Evolutionary conservation across 2,113 vertebrate species (phyloP).

Genomic region (Salvelinus sp.): DNA sequence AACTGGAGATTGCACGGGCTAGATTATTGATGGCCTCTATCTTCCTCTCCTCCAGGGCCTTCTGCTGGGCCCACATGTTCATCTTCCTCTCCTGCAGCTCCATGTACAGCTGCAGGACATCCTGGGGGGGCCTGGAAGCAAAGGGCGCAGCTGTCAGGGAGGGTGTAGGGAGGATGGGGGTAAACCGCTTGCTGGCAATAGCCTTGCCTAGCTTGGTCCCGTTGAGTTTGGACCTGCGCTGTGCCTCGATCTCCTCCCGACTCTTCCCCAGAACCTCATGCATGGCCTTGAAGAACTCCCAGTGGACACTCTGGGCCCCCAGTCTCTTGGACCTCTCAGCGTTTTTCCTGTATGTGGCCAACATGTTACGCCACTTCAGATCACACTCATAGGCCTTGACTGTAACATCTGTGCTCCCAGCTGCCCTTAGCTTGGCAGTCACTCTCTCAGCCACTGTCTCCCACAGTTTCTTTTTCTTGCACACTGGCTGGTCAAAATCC

Average conservation of each 20-base stretch:
- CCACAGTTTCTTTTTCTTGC: constrained; percentile 80
- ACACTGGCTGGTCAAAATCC: constrained; percentile 74
- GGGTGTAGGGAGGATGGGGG: constrained; percentile 72
- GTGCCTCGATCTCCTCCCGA: constrained; percentile 67
- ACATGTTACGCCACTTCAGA: constrained; percentile 79
- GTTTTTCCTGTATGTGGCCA: constrained; percentile 78
- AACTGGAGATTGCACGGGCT: constrained; percentile 73
- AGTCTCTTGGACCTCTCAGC: constrained; percentile 65
- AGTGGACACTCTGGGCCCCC: constrained; percentile 67
- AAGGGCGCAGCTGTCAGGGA: constrained; percentile 19
- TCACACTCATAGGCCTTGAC: constrained; percentile 77
- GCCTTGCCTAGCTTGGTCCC: constrained; percentile 62
- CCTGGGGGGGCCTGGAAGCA: constrained; percentile 62
- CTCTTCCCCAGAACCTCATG: constrained; percentile 70
- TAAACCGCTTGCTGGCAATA: constrained; percentile 68
- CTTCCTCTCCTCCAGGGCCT: constrained; percentile 76
- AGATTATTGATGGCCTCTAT: constrained; percentile 78
- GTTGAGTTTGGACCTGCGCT: constrained; percentile 60
- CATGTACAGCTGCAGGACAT: constrained; percentile 76
- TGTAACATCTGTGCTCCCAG: constrained; percentile 35
- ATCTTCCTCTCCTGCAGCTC: constrained; percentile 79
- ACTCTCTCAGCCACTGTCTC: constrained; percentile 72
- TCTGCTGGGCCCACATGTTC: constrained; percentile 80
- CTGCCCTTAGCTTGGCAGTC: constrained; percentile 59
- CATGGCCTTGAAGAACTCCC: constrained; percentile 77